A percentile compares a stretch with the other conserved stretches of the same genome.
Evolutionary conservation across 2,888 invertebrate genomes (phyloP).

Genomic region (Orthosia incerta): DNA sequence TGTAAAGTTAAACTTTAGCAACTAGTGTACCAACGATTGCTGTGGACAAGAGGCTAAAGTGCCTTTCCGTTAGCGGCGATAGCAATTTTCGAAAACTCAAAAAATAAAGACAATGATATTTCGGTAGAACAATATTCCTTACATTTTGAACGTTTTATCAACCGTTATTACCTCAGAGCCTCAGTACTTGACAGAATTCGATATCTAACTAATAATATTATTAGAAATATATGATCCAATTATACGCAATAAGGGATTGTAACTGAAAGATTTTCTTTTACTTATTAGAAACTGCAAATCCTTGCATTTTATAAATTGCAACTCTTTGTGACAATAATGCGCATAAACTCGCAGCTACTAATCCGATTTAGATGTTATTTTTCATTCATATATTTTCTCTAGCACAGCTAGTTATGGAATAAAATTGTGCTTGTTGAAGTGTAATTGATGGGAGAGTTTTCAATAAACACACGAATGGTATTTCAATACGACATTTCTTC

Average conservation of each 20-base stretch:
- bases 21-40: neutral
- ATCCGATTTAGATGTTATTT: neutral
- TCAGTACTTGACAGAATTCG: too few relatives aligned
- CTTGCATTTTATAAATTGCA: neutral
- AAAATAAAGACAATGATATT: too few relatives aligned
- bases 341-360: neutral
- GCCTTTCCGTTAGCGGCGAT: too few relatives aligned
- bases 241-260: neutral
- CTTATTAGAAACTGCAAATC: neutral
- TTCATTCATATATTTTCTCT: neutral
- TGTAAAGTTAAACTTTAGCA: conserved; percentile 4
- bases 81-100: too few relatives aligned
- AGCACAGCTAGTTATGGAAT: neutral
- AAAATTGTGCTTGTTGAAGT: neutral
- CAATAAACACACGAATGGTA: conserved; percentile 26
- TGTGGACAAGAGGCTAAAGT: too few relatives aligned
- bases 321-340: neutral
- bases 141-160: too few relatives aligned
- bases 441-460: neutral
- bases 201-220: too few relatives aligned
- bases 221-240: too few relatives aligned
- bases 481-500: neutral
- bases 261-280: neutral
- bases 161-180: too few relatives aligned
- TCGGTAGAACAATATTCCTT: too few relatives aligned